These are phyloP conservation scores for Lophius americanus DNA, from an alignment of 2,797 vertebrate species.

Conservation along the genomic window DNA sequence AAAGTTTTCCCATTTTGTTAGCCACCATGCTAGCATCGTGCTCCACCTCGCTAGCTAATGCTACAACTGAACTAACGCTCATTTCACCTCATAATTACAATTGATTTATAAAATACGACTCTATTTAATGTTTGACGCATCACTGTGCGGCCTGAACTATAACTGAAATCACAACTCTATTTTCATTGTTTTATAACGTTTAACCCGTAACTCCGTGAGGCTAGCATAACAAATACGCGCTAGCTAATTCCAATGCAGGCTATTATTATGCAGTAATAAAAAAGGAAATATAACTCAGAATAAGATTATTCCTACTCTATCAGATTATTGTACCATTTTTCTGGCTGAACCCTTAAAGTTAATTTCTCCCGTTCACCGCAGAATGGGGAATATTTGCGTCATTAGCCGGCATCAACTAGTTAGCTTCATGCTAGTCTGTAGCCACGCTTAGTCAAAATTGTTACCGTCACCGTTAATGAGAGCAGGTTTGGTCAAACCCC, in stretches of 20 bases:
- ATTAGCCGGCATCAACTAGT: constrained; percentile 47
- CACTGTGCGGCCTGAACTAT: not conserved
- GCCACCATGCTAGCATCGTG: constrained; percentile 71
- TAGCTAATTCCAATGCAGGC: constrained; percentile 11
- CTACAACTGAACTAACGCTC: constrained; percentile 13
- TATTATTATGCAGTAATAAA: not conserved
- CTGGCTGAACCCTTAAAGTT: too few relatives aligned
- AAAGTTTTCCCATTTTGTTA: constrained; percentile 72
- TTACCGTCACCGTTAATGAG: not conserved
- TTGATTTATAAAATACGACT: too few relatives aligned
- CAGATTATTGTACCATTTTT: too few relatives aligned
- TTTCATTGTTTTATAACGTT: not conserved
- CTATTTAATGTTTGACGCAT: too few relatives aligned
- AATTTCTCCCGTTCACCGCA: constrained; percentile 52
- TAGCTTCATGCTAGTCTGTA: constrained; percentile 47
- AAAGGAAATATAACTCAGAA: too few relatives aligned
- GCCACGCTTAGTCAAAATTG: not conserved
- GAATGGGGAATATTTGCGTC: constrained; percentile 43
- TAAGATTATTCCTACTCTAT: too few relatives aligned
- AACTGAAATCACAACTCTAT: not conserved
- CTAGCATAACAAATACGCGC: constrained; percentile 30
- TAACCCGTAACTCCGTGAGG: constrained; percentile 11
- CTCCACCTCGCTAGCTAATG: constrained; percentile 39
- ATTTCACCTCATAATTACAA: constrained; percentile 5
- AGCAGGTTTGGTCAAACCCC: not conserved